phyloP scores from a whole-genome alignment of 2,113 vertebrate genomes.

The Oreocharis arfaki region DNA sequence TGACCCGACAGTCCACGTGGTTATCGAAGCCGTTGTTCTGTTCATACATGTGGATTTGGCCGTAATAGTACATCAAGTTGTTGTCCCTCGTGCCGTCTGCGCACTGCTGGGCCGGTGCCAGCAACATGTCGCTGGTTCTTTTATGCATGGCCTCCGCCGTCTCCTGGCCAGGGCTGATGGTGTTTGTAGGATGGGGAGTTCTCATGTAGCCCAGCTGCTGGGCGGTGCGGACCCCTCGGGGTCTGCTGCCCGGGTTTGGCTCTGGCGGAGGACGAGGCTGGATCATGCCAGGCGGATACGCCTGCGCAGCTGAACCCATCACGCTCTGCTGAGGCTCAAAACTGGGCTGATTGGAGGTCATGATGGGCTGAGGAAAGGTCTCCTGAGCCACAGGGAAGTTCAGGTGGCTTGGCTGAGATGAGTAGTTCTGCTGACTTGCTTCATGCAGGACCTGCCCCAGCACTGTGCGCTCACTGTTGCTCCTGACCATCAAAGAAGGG shows the following conservation, averaged over 20 bases:
- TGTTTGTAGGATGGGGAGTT: constrained; percentile 60
- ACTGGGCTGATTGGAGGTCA: constrained; percentile 71
- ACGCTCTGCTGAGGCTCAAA: constrained; percentile 70
- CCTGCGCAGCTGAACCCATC: constrained; percentile 21
- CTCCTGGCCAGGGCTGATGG: constrained; percentile 64
- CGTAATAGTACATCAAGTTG: constrained; percentile 80
- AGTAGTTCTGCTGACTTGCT: constrained; percentile 72
- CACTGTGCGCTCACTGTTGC: constrained; percentile 53
- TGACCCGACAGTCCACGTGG: constrained; percentile 67
- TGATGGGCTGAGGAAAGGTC: constrained; percentile 62
- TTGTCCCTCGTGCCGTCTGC: constrained; percentile 51
- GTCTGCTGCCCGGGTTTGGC: constrained; percentile 73
- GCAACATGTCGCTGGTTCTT: constrained; percentile 49
- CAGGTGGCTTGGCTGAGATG: constrained; percentile 70
- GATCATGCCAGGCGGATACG: constrained; percentile 65
- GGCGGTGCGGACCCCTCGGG: constrained; percentile 67
- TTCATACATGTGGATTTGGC: constrained; percentile 91
- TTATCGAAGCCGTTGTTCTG: constrained; percentile 70
- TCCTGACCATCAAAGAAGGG: constrained; percentile 45
- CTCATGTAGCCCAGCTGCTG: constrained; percentile 77
- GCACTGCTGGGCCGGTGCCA: constrained; percentile 54
- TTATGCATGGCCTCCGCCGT: constrained; percentile 79
- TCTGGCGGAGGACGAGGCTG: constrained; percentile 86
- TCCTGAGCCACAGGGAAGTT: constrained; percentile 64
- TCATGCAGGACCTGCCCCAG: constrained; percentile 63